Conservation (phyloP, 2,113 vertebrate genomes). For the Gobio gobio region DNA sequence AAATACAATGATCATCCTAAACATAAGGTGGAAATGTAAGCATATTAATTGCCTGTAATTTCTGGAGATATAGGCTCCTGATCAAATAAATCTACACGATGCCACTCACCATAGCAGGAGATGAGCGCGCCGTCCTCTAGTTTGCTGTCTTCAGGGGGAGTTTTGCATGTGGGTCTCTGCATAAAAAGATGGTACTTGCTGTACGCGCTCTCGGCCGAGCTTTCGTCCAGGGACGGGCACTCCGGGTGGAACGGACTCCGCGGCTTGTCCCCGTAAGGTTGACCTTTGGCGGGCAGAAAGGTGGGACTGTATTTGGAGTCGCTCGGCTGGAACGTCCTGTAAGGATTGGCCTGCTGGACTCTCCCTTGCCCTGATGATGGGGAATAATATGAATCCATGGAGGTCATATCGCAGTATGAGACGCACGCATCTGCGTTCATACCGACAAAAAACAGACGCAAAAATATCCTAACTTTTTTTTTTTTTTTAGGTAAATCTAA, state of each 20-base stretch:
- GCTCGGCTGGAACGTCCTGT: constrained; percentile 89
- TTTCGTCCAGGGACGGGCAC: constrained; percentile 84
- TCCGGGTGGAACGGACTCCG: constrained; percentile 86
- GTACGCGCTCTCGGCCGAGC: constrained; percentile 82
- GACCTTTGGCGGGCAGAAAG: constrained; percentile 93
- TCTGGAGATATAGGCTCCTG: neutral
- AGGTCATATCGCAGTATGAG: constrained; percentile 93
- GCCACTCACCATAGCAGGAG: constrained; percentile 90
- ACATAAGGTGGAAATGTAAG: neutral
- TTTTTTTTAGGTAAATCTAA: constrained; percentile 64
- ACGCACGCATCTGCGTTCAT: constrained; percentile 95
- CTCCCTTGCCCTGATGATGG: constrained; percentile 84
- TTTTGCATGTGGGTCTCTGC: constrained; percentile 89
- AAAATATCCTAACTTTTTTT: constrained; percentile 60
- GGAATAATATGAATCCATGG: constrained; percentile 98
- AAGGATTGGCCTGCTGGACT: constrained; percentile 86
- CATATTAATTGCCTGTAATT: neutral
- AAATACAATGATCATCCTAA: neutral
- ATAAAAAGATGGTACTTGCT: constrained; percentile 93
- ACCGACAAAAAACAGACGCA: constrained; percentile 83
- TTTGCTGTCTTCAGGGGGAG: constrained; percentile 85
- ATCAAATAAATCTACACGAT: neutral
- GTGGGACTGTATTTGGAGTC: constrained; percentile 90
- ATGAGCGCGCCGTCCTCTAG: constrained; percentile 87
- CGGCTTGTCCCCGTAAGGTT: constrained; percentile 88